Evolutionary conservation across 1,140 invertebrate genomes (phyloP).

Genomic region (Rhopalosiphum padi): DNA sequence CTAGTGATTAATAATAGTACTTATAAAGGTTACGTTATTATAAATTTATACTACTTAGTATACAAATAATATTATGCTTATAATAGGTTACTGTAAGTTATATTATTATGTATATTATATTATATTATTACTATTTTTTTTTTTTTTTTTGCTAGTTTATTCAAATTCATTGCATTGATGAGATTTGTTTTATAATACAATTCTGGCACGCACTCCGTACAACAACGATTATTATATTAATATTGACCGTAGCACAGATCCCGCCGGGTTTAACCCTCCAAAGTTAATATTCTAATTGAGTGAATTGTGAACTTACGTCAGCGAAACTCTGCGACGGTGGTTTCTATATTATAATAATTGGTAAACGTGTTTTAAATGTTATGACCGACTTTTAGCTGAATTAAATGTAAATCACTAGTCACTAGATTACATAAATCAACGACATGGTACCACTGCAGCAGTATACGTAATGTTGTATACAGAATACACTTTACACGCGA

Average conservation of each 20-base stretch:
- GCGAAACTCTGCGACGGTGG: not conserved
- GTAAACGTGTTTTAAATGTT: not conserved
- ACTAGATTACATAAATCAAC: not conserved
- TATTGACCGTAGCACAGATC: not conserved
- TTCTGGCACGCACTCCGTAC: not conserved
- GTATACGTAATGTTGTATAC: not conserved
- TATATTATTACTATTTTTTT: no score
- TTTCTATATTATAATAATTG: not conserved
- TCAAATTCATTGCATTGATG: not conserved
- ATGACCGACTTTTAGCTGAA: not conserved
- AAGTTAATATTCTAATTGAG: conserved; percentile 5
- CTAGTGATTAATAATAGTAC: not conserved
- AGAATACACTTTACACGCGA: not conserved
- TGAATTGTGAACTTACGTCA: not conserved
- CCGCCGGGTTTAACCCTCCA: not conserved
- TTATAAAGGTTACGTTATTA: not conserved
- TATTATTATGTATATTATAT: no score
- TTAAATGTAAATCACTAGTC: not conserved
- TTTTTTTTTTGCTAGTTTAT: no score
- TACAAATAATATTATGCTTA: no score
- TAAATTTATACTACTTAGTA: no score
- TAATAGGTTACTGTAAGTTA: no score
- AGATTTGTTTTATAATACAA: not conserved
- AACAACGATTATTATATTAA: not conserved
- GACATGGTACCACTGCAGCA: not conserved